Conservation (phyloP, 2,888 invertebrate species). For the Drosophila falleni region DNA sequence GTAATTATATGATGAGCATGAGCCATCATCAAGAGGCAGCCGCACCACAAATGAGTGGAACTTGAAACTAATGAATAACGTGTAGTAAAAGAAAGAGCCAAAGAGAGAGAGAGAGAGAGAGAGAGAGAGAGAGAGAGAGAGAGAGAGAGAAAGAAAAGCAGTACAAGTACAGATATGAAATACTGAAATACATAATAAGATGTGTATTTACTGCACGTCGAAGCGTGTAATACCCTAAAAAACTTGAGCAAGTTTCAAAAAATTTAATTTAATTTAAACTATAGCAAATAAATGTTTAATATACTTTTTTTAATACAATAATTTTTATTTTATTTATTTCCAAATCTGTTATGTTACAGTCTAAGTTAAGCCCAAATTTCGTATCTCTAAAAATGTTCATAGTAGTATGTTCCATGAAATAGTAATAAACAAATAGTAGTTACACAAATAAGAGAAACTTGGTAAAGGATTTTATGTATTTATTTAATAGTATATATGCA, state of each 20-base stretch:
- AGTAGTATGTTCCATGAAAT: constrained; percentile 20
- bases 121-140: no score
- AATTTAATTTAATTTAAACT: neutral
- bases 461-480: neutral
- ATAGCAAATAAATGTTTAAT: neutral
- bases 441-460: neutral
- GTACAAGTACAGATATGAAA: constrained; percentile 28
- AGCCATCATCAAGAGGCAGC: constrained; percentile 34
- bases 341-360: no score
- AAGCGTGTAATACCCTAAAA: constrained; percentile 19
- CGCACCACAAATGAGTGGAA: constrained; percentile 56
- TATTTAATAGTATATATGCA: no score
- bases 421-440: neutral
- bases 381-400: neutral
- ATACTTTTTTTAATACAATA: no score
- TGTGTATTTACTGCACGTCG: constrained; percentile 14
- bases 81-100: constrained; percentile 50
- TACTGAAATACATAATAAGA: constrained; percentile 9
- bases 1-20: constrained; percentile 69
- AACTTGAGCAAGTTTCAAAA: neutral
- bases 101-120: constrained; percentile 16
- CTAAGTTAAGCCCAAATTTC: no score
- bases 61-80: constrained; percentile 70
- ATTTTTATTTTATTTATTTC: no score
- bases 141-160: constrained; percentile 19